These are phyloP conservation scores for Caretta caretta DNA, from an alignment of 2,113 vertebrate species.

Conservation along the genomic window DNA sequence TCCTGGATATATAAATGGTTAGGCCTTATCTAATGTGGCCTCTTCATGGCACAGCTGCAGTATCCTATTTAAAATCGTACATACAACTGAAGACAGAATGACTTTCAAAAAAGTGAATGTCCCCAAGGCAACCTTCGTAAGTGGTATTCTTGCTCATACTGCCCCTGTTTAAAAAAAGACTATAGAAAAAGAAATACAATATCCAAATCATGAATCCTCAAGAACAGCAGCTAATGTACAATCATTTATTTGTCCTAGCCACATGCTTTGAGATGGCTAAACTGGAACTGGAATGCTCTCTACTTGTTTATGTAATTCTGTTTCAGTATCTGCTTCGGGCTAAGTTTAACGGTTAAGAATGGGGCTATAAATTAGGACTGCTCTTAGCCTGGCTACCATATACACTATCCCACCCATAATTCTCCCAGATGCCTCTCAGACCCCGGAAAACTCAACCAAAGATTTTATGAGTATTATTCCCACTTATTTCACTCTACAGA, in stretches of 20 bases:
- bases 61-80: neutral
- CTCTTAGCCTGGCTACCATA: neutral
- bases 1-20: neutral
- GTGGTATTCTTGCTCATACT: neutral
- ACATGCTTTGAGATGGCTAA: neutral
- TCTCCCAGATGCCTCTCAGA: slow-evolving; percentile 10
- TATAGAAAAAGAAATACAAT: neutral
- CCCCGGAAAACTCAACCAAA: slow-evolving; percentile 25
- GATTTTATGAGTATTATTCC: slow-evolving; percentile 22
- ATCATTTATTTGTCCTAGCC: neutral
- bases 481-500: slow-evolving; percentile 17
- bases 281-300: neutral
- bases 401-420: neutral
- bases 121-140: neutral
- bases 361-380: neutral
- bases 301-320: neutral
- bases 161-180: neutral
- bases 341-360: neutral
- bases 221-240: neutral
- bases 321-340: neutral
- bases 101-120: neutral
- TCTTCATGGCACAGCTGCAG: neutral
- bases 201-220: neutral
- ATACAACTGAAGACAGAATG: neutral
- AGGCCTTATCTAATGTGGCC: neutral